Conservation (phyloP, 2,888 invertebrate genomes). For the Tipula unca region DNA sequence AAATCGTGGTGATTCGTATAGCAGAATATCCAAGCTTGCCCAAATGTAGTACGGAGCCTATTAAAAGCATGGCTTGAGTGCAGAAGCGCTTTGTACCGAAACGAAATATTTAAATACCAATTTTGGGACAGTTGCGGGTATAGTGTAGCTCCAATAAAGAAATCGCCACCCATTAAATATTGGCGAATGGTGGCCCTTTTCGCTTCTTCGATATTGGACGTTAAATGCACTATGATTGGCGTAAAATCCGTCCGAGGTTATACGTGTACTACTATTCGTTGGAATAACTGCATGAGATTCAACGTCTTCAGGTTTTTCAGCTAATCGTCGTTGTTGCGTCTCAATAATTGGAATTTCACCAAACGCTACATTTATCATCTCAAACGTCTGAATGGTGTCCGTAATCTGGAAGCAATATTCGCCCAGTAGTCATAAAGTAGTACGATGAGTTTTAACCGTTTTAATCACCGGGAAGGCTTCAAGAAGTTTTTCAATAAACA, state of each 20-base stretch:
- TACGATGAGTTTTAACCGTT: slow-evolving; percentile 85
- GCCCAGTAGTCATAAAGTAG: slow-evolving; percentile 95
- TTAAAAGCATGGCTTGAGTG: slow-evolving; percentile 80
- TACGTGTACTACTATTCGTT: slow-evolving; percentile 46
- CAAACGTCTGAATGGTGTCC: slow-evolving; percentile 76
- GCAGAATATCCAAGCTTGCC: slow-evolving; percentile 66
- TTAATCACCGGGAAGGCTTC: slow-evolving; percentile 81
- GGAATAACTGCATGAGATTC: slow-evolving; percentile 45
- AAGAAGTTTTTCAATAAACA: slow-evolving; percentile 66
- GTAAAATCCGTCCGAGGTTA: slow-evolving; percentile 98
- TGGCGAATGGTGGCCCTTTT: slow-evolving; percentile 72
- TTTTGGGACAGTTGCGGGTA: slow-evolving; percentile 87
- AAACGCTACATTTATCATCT: slow-evolving; percentile 61
- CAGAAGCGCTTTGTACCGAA: slow-evolving; percentile 53
- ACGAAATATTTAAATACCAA: slow-evolving; percentile 65
- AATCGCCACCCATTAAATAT: slow-evolving; percentile 89
- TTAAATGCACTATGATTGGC: slow-evolving; percentile 97
- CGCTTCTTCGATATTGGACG: slow-evolving; percentile 57
- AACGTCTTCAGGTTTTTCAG: slow-evolving; percentile 59
- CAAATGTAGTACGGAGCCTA: slow-evolving; percentile 76
- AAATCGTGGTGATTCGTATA: slow-evolving; percentile 83
- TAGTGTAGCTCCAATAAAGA: slow-evolving; percentile 88
- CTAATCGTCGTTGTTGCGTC: slow-evolving; percentile 58
- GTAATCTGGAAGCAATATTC: slow-evolving; percentile 76
- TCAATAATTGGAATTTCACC: slow-evolving; percentile 60